Evolutionary conservation across 2,797 vertebrate genomes (phyloP).

Genomic region (Cyprinella venusta): DNA sequence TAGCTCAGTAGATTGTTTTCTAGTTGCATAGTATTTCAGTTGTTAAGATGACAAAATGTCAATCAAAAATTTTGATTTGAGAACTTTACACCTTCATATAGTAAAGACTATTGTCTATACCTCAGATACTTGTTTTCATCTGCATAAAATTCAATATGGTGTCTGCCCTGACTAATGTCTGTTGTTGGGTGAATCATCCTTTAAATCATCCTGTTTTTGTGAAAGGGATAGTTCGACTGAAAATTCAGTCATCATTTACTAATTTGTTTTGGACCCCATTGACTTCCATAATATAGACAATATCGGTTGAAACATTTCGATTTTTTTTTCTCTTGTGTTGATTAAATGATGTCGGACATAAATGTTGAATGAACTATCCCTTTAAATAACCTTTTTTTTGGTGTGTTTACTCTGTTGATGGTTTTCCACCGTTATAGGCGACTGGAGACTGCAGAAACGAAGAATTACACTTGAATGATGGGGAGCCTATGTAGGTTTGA

Average conservation of each 20-base stretch:
- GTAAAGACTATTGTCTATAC: too few relatives aligned
- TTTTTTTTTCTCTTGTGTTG: too few relatives aligned
- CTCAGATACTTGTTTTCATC: neutral
- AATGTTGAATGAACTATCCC: neutral
- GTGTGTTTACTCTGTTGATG: neutral
- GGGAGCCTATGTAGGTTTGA: conserved; percentile 18
- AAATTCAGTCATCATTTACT: too few relatives aligned
- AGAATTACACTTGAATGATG: neutral
- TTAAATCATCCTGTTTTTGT: too few relatives aligned
- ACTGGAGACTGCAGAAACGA: neutral
- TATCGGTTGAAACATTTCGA: too few relatives aligned
- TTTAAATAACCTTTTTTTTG: neutral
- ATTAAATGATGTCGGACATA: neutral
- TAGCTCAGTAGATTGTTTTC: neutral
- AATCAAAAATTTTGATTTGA: neutral
- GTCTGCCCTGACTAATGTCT: neutral
- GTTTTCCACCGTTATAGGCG: neutral
- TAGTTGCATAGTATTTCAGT: neutral
- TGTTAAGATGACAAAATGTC: neutral
- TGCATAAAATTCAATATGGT: neutral
- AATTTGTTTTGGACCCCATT: too few relatives aligned
- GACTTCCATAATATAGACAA: too few relatives aligned
- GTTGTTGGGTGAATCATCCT: neutral
- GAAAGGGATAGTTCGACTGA: too few relatives aligned
- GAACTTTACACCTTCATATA: neutral